Base-by-base conservation (phyloP, 92 coral and sea anemone species). In the Ricordea florida region DNA sequence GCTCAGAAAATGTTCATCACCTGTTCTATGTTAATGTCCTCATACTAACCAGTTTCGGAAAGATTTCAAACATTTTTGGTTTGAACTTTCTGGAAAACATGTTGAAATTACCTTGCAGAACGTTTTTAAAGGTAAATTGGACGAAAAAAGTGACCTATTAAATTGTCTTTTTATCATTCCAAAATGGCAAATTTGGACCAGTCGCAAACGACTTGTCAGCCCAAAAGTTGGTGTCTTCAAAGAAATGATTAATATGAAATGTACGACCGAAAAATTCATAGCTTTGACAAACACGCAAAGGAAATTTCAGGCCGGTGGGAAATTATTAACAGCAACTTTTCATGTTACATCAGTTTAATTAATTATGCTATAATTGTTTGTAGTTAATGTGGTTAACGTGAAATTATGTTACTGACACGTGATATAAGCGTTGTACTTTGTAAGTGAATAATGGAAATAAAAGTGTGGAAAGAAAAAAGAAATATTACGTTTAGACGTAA, bases 151-250 rank as follows among this genome's bases (percentile, higher is more conserved):
- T 29, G 61, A 67, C 5, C 38, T 67, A 22, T 29, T 50, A 21
- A 57, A 57, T 11, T 57, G 20, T 57, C 35, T 28, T 30, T 16
- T 57, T 15, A 30, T 57, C 31, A 35, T 26, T n/a, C 10, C 22
- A 0, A 29, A 65, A 26, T 20, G 29, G 14, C 62, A 50, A 24
- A 55, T 33, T 27, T 34, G 76, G 62, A 69, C 24, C 2, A 51
- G 76, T 13, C 21, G 76, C 43, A 69, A 69, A 34, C 46, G 26
- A 18, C 11, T 27, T 47, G 44, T 67, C 38, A 48, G 32, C 22
- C 74, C 74, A 11, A 47, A 29, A 20, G 3, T 65, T 5, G 30
- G 4, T 13, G 24, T 23, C 15, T 43, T 65, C 18, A 65, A 16
- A 44, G 57, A 65, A 26, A 30, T 65, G 2, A n/a, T 65, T 22